Evolutionary conservation across 1,140 invertebrate species (phyloP).

Genomic region (Habropoda laboriosa): DNA sequence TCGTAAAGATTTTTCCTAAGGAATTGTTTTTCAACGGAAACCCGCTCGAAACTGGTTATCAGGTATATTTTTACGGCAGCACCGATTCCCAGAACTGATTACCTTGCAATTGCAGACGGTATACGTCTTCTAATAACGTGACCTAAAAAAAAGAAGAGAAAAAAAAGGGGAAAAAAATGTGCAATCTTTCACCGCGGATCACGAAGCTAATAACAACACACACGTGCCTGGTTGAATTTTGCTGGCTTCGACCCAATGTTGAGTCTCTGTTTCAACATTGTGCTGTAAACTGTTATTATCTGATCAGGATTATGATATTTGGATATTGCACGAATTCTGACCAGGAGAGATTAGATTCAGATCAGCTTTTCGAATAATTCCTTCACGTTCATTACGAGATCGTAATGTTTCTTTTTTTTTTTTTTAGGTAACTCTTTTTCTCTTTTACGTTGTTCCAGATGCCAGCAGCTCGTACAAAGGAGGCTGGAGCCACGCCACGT

Average conservation of each 20-base stretch:
- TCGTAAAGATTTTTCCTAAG: slow-evolving; percentile 58
- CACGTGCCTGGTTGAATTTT: neutral
- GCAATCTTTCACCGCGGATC: slow-evolving; percentile 43
- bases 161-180: neutral
- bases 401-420: too few species aligned
- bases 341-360: neutral
- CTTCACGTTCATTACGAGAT: neutral
- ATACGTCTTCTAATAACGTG: slow-evolving; percentile 54
- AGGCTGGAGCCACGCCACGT: slow-evolving; percentile 85
- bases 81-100: slow-evolving; percentile 59
- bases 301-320: neutral
- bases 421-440: neutral
- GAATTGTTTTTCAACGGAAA: slow-evolving; percentile 40
- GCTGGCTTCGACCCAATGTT: slow-evolving; percentile 24
- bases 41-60: slow-evolving; percentile 36
- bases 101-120: slow-evolving; percentile 59
- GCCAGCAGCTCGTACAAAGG: slow-evolving; percentile 86
- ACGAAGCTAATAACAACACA: slow-evolving; percentile 17
- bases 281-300: neutral
- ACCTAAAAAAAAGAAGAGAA: slow-evolving; percentile 56
- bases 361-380: neutral
- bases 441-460: slow-evolving; percentile 79
- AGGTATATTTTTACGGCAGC: slow-evolving; percentile 60
- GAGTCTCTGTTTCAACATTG: neutral
- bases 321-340: neutral